Evolutionary conservation across 2,113 vertebrate species (phyloP).

Genomic region (Crocuta crocuta): DNA sequence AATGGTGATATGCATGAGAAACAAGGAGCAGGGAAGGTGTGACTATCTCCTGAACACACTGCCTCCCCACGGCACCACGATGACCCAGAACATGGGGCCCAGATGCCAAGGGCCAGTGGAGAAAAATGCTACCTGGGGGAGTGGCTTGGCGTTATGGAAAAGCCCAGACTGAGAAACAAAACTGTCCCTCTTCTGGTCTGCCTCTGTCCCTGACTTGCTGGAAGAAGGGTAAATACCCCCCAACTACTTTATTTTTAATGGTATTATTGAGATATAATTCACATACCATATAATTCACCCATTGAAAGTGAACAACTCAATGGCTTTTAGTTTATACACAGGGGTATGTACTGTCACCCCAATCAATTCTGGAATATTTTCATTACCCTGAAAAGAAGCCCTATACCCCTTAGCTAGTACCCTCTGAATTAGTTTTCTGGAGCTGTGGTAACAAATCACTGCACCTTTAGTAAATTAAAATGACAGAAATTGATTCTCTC

Average conservation of each 20-base stretch:
- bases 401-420: neutral
- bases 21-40: neutral
- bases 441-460: neutral
- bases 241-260: neutral
- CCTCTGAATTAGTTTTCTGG: neutral
- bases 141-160: fast-evolving
- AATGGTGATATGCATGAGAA: neutral
- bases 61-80: fast-evolving
- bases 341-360: neutral
- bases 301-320: neutral
- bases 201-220: neutral
- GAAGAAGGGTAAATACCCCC: neutral
- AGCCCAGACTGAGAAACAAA: neutral
- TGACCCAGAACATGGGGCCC: neutral
- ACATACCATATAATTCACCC: neutral
- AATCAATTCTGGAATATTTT: neutral
- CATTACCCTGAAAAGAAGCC: neutral
- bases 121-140: neutral
- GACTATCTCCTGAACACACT: fast-evolving
- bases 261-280: neutral
- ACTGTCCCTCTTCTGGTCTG: neutral
- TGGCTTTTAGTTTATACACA: neutral
- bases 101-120: fast-evolving
- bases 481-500: neutral
- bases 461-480: neutral